These are phyloP conservation scores for Tineola bisselliella DNA, from an alignment of 2,888 invertebrate genomes.

Conservation along the genomic window DNA sequence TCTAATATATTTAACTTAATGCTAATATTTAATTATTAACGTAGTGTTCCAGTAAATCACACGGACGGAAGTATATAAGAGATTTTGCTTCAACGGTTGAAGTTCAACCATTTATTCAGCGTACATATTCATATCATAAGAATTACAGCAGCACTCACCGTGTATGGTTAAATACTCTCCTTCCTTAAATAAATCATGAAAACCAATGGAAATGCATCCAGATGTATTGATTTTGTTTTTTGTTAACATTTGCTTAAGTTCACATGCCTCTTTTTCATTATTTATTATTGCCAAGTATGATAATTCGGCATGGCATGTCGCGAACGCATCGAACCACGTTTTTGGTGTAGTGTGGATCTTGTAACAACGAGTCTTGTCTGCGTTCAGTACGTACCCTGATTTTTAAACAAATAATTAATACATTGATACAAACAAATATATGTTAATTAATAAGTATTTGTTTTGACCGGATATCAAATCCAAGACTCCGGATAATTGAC, in stretches of 20 bases:
- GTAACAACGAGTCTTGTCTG: slow-evolving; percentile 5
- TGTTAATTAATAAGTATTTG: no score
- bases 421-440: no score
- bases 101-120: no score
- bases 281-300: slow-evolving; percentile 1
- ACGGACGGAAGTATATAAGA: no score
- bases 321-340: not conserved
- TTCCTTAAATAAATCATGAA: slow-evolving; percentile 2
- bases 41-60: no score
- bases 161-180: slow-evolving; percentile 3
- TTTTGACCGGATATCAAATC: no score
- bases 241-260: not conserved
- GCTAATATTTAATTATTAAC: no score
- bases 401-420: not conserved
- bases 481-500: no score
- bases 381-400: not conserved
- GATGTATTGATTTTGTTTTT: not conserved
- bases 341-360: slow-evolving; percentile 5
- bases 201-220: not conserved
- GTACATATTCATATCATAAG: no score
- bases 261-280: not conserved
- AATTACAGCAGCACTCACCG: not conserved
- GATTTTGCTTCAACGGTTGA: no score
- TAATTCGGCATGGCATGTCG: not conserved
- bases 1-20: no score